Evolutionary conservation across 2,888 invertebrate species (phyloP), one percentile per base, ranked within the genome.

Genomic region (Smittia aterrima): DNA sequence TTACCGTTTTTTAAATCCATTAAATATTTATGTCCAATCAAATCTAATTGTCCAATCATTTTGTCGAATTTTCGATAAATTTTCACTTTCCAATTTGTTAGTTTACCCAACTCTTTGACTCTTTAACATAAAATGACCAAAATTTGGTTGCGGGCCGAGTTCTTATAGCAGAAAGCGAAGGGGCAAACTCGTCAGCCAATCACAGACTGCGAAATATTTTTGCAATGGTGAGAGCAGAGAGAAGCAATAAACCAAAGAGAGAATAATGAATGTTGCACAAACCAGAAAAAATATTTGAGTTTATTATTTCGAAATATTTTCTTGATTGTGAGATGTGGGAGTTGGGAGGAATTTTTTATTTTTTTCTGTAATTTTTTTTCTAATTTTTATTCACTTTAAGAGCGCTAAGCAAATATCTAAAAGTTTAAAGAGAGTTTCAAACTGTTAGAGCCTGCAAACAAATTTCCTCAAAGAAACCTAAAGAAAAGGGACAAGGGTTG

Each of bases 31-130:
- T n/a, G n/a, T n/a, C n/a, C n/a, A n/a, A n/a, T n/a, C n/a, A n/a
- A n/a, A n/a, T n/a, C n/a, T n/a, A n/a, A n/a, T n/a, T 75, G 76
- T 20, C 70, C 75, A 40, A 76, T 76, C 76, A 76, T 76, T 58
- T 66, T 76, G 16, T 62, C 7, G 2, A 32, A 72, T 16, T 72
- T 72, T 38, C 11, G n/a, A 40, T 6, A 41, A 53, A 27, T 9
- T 32, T 32, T 32, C 32, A 32, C 32, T 3, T 54, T 54, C 13
- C 20, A 40, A 58, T 18, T 58, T 18, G 58, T 58, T 58, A 9
- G 4, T 38, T 4, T 38, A 7, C 6, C 9, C 38, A 38, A 38
- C 58, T n/a, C 47, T 47, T 11, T 71, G 53, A 54, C 71, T 71
- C 53, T 54, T 54, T 71, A n/a, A 32, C 71, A 32, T 16, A 62